Percentiles rank a stretch among this genome's conserved stretches.
Evolutionary conservation across 1,140 invertebrate genomes (phyloP).

Genomic region (Dreissena rostriformis): DNA sequence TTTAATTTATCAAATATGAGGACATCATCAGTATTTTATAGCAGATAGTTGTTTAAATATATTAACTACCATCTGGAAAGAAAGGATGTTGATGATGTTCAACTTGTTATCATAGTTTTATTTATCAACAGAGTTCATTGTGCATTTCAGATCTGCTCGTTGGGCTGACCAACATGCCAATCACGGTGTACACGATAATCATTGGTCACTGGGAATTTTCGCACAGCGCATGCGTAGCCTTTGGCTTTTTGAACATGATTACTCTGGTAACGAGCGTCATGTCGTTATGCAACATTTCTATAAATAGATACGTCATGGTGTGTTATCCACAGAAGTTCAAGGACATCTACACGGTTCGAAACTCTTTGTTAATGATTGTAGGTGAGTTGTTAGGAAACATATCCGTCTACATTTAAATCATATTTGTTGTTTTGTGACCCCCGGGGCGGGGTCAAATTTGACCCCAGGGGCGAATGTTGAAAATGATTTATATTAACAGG

Average conservation of each 20-base stretch:
- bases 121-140: too few species aligned
- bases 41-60: background rate
- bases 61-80: too few species aligned
- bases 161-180: conserved; percentile 56
- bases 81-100: too few species aligned
- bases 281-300: conserved; percentile 59
- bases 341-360: conserved; percentile 49
- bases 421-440: background rate
- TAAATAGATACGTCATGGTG: conserved; percentile 59
- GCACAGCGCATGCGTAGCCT: conserved; percentile 18
- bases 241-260: conserved; percentile 62
- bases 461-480: too few species aligned
- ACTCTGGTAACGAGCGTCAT: conserved; percentile 61
- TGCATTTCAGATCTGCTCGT: conserved; percentile 57
- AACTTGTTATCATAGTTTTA: too few species aligned
- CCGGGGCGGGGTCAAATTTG: too few species aligned
- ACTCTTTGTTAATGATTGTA: conserved; percentile 40
- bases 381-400: too few species aligned
- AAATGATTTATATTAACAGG: too few species aligned
- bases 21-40: too few species aligned
- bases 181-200: conserved; percentile 51
- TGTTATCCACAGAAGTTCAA: conserved; percentile 48
- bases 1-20: too few species aligned
- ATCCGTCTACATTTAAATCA: too few species aligned
- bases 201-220: conserved; percentile 48